A percentile compares a stretch with the other conserved stretches of the same genome.
These are phyloP conservation scores for Karalla daura DNA, from an alignment of 2,797 vertebrate species.

Conservation along the genomic window DNA sequence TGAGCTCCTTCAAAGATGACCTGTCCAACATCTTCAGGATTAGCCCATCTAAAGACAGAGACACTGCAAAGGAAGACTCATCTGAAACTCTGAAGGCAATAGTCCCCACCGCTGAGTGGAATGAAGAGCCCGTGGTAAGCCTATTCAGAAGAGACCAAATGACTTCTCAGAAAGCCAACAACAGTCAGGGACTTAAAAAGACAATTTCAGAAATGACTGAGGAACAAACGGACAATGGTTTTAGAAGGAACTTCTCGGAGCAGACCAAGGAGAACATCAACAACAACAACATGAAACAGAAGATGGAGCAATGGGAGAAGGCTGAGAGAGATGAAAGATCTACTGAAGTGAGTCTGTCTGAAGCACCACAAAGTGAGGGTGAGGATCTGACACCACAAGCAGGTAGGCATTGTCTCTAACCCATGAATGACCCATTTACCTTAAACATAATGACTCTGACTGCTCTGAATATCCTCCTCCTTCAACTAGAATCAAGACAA, in stretches of 20 bases:
- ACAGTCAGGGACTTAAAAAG: neutral
- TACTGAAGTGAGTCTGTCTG: no score
- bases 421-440: no score
- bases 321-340: no score
- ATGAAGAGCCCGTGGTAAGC: neutral
- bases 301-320: neutral
- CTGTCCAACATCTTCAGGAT: constrained; percentile 50
- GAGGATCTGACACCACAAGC: neutral
- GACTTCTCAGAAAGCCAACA: neutral
- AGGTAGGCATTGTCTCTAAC: no score
- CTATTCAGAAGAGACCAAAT: constrained; percentile 34
- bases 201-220: neutral
- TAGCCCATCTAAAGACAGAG: constrained; percentile 30
- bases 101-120: neutral
- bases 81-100: constrained; percentile 6
- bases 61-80: neutral
- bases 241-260: neutral
- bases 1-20: constrained; percentile 49
- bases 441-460: no score
- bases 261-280: neutral
- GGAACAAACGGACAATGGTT: neutral
- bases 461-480: no score
- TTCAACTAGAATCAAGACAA: no score
- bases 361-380: neutral
- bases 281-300: neutral